Evolutionary conservation across 2,888 invertebrate species (phyloP).

Genomic region (Lumbricus terrestris): DNA sequence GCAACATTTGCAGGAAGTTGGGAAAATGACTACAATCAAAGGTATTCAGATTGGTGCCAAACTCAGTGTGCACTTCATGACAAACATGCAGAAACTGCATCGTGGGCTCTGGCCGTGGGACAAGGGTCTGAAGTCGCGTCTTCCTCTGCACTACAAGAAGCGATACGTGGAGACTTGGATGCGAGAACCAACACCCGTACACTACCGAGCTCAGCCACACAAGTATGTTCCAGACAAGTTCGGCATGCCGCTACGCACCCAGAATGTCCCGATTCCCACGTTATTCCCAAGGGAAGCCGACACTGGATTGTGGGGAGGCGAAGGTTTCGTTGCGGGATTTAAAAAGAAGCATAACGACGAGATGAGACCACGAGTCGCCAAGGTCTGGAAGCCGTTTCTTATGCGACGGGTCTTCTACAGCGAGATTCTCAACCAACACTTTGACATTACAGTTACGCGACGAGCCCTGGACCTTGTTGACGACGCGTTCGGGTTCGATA

Average conservation of each 20-base stretch:
- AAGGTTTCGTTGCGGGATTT: slow-evolving; percentile 86
- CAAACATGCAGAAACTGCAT: slow-evolving; percentile 35
- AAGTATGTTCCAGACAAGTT: slow-evolving; percentile 41
- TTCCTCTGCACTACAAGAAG: slow-evolving; percentile 57
- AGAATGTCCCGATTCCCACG: slow-evolving; percentile 67
- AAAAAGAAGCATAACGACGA: slow-evolving; percentile 61
- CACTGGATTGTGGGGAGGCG: slow-evolving; percentile 92
- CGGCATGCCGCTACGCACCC: slow-evolving; percentile 31
- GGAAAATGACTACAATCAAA: not conserved
- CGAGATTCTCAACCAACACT: slow-evolving; percentile 81
- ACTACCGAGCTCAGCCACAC: slow-evolving; percentile 51
- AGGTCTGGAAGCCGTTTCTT: slow-evolving; percentile 84
- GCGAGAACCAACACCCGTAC: slow-evolving; percentile 55
- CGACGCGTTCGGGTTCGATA: slow-evolving; percentile 87
- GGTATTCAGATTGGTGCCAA: not conserved
- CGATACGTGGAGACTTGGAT: slow-evolving; percentile 51
- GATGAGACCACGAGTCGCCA: slow-evolving; percentile 34
- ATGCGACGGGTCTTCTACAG: slow-evolving; percentile 80
- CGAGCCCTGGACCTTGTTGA: slow-evolving; percentile 82
- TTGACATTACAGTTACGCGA: slow-evolving; percentile 79
- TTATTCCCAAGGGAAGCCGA: slow-evolving; percentile 77
- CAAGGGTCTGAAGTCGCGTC: slow-evolving; percentile 46
- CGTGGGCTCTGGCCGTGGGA: slow-evolving; percentile 46
- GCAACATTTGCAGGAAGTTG: not conserved
- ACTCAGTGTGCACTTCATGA: slow-evolving; percentile 26